Conservation (phyloP, 2,888 invertebrate genomes). For the Pollenia labialis region DNA sequence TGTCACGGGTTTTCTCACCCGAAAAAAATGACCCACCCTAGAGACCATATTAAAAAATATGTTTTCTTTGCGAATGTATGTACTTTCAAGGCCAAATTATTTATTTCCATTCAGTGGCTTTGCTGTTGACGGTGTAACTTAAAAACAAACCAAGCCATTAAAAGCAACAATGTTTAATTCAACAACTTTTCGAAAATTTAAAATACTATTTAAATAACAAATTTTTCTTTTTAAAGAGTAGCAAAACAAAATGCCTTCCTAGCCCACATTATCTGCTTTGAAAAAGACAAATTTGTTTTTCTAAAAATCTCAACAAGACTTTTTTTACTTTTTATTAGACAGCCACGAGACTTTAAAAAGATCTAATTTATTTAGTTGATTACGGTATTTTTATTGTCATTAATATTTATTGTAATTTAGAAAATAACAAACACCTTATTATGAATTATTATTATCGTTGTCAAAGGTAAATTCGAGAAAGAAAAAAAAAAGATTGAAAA, state of each 20-base stretch:
- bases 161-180: too few species aligned
- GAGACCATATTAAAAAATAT: too few species aligned
- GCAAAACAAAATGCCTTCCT: not conserved
- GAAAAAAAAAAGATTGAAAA: not conserved
- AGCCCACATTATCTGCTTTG: not conserved
- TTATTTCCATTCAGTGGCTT: too few species aligned
- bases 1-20: too few species aligned
- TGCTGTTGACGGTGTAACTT: too few species aligned
- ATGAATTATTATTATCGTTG: not conserved
- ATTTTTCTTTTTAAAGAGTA: too few species aligned
- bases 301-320: conserved; percentile 1
- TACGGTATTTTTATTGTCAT: not conserved
- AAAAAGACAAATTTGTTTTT: not conserved
- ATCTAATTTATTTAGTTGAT: conserved; percentile 17
- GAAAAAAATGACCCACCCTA: too few species aligned
- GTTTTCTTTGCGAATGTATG: too few species aligned
- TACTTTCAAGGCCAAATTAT: too few species aligned
- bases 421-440: not conserved
- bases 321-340: conserved; percentile 33
- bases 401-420: not conserved
- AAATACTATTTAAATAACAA: too few species aligned
- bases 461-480: not conserved
- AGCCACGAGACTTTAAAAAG: conserved; percentile 54
- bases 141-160: too few species aligned
- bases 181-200: too few species aligned